Base-by-base conservation (phyloP, 2,888 invertebrate genomes). In the Sminthurinus aureus region DNA sequence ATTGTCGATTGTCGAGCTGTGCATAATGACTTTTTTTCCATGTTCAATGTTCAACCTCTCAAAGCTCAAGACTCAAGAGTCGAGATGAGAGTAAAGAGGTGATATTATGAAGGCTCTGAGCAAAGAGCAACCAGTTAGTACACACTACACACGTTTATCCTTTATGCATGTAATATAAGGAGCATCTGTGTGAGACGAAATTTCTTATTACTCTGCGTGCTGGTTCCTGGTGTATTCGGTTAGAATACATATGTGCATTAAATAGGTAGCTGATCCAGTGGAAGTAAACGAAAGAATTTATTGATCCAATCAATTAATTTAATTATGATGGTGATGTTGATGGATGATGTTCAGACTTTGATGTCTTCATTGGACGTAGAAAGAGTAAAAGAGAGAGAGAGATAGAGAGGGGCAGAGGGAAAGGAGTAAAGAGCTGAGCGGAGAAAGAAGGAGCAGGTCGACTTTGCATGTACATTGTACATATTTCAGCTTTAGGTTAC, bases 241-340 rank as follows among this genome's bases (percentile, higher is more conserved):
- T 64, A 51, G 80, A 69, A 71, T 81, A 73, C 80, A 81, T 52
- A 73, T 58, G 20, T 66, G 69, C 80, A 80, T 81, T 81, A 81
- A 82, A 66, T 75, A 82, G 82, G 76, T 76, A 51, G 82, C 78
- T 58, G 20, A 52, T 76, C 58, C 52, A 76, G 75, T 75, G 22
- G 52, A 58, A 52, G 22, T 20, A 50, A 66, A 38, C 38, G 38
- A 26, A 79, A 79, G 78, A 84, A 84, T 85, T 87, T 86, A 87
- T 87, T 85, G 86, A 88, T 88, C 38, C 87, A 87, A 87, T 88
- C 88, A 88, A 87, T 88, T 87, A 88, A 87, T 86, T 87, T 88
- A 88, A 87, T 88, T 87, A 86, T 86, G 85, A 85, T 81, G 85
- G 84, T 87, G 88, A 88, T 86, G 87, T 84, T 84, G 84, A 84